Base-by-base conservation (phyloP, 2,888 invertebrate genomes). In the Malachius bipustulatus region DNA sequence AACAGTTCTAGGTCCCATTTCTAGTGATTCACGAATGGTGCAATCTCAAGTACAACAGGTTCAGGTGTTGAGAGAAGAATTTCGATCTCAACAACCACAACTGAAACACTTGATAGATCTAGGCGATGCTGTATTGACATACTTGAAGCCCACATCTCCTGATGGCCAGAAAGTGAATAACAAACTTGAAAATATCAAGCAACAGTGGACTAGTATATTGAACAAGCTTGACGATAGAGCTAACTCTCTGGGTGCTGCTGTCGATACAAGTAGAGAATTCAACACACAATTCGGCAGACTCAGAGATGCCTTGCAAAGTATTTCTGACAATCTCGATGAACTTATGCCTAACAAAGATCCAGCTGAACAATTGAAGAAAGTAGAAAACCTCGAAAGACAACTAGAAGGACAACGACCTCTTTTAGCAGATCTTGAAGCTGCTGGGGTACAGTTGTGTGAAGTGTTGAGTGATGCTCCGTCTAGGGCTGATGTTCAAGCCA, bases 11-110 rank as follows among this genome's bases (percentile, higher is more conserved):
- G 96, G 96, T 11, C 94, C 94, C 1, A 91, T 97, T 51, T 91
- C 93, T 0, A 87, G 91, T 0, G 96, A 97, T 62, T 89, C 93
- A 1, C 72, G 91, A 35, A 87, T 94, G 82, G 89, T 94, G 2
- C 85, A 89, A 55, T 90, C 88, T 24, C 96, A 96, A 70, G 85
- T 93, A 11, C 90, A 93, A 56, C 91, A 91, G 71, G 82, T 85
- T 2, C 83, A 91, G 71, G 91, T 96, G 1, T 69, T 97, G 31
- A 77, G 93, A 40, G 96, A 96, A 60, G 96, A 97, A 65, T 85
- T 94, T 71, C 75, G 88, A 39, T 79, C 83, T 0, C 93, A 96
- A 59, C 88, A 93, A 55, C 89, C 91, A 0, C 84, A 89, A 48
- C 65, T 94, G 40, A 77, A 83, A 40, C 85, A 89, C 55, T 67